Evolutionary conservation across 2,888 invertebrate genomes (phyloP).

Genomic region (Melanophora roralis): DNA sequence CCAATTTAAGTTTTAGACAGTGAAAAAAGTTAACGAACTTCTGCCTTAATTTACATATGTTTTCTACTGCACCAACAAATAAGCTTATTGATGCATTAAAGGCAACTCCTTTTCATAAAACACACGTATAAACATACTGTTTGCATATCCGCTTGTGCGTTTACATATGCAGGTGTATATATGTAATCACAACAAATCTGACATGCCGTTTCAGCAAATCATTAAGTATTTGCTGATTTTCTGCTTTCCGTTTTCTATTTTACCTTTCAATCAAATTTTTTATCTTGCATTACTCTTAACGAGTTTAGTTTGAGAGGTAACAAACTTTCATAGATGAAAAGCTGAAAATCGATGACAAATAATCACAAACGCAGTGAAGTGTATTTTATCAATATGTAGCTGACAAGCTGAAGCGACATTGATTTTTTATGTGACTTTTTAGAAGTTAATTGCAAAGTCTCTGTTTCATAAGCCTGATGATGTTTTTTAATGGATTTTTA

Average conservation of each 20-base stretch:
- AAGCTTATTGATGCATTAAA: neutral
- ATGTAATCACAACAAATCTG: neutral
- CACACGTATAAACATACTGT: neutral
- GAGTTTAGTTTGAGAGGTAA: neutral
- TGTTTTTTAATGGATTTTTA: no score
- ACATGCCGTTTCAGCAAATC: slow-evolving; percentile 35
- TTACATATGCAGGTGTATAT: no score
- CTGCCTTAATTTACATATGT: no score
- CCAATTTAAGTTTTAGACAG: no score
- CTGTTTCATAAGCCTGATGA: no score
- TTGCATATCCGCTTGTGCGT: neutral
- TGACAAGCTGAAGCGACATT: slow-evolving; percentile 14
- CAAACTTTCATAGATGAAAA: neutral
- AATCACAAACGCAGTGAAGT: slow-evolving; percentile 25
- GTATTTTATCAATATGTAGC: slow-evolving; percentile 18
- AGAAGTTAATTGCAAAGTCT: no score
- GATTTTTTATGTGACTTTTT: slow-evolving; percentile 11
- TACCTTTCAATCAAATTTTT: slow-evolving; percentile 23
- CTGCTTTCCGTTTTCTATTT: neutral
- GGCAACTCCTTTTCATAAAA: no score
- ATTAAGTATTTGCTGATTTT: neutral
- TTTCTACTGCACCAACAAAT: no score
- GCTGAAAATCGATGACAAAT: neutral
- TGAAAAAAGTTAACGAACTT: no score
- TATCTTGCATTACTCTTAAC: neutral